Conservation (phyloP, 2,888 invertebrate species). For the Macroteleia sp. region DNA sequence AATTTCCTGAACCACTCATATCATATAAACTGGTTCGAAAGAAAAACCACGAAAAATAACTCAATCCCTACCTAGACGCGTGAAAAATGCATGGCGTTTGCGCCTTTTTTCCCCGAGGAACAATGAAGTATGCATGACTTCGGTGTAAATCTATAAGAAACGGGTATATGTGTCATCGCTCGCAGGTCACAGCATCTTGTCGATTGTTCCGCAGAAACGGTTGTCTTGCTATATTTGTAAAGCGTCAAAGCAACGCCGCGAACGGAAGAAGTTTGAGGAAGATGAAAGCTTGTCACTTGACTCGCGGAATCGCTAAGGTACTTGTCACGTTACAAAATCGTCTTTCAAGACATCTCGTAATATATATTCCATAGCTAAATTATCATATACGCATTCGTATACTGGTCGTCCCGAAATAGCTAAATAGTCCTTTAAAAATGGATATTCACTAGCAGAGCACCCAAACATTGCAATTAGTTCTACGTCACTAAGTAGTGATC, state of each 20-base stretch:
- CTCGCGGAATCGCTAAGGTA: constrained; percentile 36
- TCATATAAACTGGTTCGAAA: constrained; percentile 21
- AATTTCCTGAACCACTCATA: constrained; percentile 1
- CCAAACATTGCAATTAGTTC: too few species aligned
- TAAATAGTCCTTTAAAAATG: too few species aligned
- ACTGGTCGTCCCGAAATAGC: too few species aligned
- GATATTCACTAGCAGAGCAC: too few species aligned
- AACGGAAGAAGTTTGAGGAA: constrained; percentile 51
- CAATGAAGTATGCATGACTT: constrained; percentile 58
- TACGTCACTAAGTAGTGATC: too few species aligned
- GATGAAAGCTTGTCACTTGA: constrained; percentile 43
- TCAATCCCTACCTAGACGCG: constrained; percentile 24
- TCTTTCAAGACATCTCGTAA: constrained; percentile 45
- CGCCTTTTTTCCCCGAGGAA: constrained; percentile 13
- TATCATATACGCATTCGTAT: too few species aligned
- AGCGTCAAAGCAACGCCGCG: constrained; percentile 48
- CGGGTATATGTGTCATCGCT: constrained; percentile 46
- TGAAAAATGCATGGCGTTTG: constrained; percentile 37
- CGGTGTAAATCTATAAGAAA: constrained; percentile 29
- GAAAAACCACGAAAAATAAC: constrained; percentile 46
- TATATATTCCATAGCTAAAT: too few species aligned
- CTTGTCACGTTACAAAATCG: constrained; percentile 69
- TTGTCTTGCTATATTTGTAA: constrained; percentile 40
- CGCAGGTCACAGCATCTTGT: constrained; percentile 31
- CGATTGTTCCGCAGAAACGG: constrained; percentile 36